Percentiles rank a stretch among this genome's conserved stretches.
phyloP scores from a whole-genome alignment of 2,888 invertebrate genomes.

The Cybosia mesomella region DNA sequence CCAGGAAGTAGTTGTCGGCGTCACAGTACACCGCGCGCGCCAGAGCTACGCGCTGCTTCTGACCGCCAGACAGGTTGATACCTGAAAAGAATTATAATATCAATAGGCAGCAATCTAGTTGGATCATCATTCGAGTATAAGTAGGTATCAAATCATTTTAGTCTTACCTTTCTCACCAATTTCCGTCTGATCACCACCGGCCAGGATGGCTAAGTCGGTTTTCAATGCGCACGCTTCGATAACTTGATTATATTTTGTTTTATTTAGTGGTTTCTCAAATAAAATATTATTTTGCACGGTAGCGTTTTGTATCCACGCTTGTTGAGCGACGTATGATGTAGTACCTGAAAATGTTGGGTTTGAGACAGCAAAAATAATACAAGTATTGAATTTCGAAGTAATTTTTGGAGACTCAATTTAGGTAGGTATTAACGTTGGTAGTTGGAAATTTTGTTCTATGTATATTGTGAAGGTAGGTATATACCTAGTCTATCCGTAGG shows the following conservation, averaged over 20 bases:
- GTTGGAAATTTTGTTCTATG: too few species aligned
- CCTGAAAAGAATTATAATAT: not conserved
- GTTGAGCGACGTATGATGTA: conserved; percentile 96
- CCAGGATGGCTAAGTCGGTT: conserved; percentile 96
- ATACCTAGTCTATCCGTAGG: too few species aligned
- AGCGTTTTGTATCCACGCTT: conserved; percentile 99
- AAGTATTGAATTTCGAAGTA: not conserved
- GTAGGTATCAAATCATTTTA: not conserved
- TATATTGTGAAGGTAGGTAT: too few species aligned
- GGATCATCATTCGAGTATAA: not conserved
- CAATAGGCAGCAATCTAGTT: not conserved
- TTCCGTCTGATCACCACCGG: conserved; percentile 98
- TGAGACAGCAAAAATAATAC: not conserved
- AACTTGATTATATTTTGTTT: conserved; percentile 91
- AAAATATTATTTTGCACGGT: conserved; percentile 97
- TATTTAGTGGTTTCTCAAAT: conserved; percentile 93
- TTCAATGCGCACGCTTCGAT: conserved; percentile 96
- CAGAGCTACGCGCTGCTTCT: conserved; percentile 95
- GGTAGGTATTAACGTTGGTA: too few species aligned
- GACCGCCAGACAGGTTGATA: conserved; percentile 91
- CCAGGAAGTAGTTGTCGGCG: conserved; percentile 95
- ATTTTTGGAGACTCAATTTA: not conserved
- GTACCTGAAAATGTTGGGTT: conserved; percentile 58
- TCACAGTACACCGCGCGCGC: conserved; percentile 96
- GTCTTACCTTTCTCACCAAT: conserved; percentile 97